These are phyloP conservation scores for Platorchestia sp. DNA, from an alignment of 1,140 invertebrate genomes.

Conservation along the genomic window DNA sequence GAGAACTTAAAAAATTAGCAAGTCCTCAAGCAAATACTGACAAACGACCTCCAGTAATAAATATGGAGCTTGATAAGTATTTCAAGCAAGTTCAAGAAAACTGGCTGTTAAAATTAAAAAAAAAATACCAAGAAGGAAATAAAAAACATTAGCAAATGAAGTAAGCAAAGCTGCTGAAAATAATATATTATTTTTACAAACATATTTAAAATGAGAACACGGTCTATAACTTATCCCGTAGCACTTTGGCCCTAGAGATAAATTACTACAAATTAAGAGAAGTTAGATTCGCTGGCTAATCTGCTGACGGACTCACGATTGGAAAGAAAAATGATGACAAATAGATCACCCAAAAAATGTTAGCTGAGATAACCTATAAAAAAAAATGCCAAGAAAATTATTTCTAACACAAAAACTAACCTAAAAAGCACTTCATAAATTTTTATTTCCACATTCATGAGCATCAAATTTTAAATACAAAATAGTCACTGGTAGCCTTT, in stretches of 20 bases:
- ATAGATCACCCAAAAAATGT: too few relatives aligned
- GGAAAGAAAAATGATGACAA: too few relatives aligned
- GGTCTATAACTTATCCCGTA: neutral
- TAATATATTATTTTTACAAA: neutral
- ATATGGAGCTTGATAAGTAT: neutral
- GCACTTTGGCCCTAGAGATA: neutral
- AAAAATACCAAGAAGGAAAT: neutral
- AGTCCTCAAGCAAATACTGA: neutral
- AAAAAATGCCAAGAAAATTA: too few relatives aligned
- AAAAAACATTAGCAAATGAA: neutral
- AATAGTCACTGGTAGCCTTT: too few relatives aligned
- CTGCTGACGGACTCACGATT: too few relatives aligned
- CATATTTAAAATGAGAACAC: neutral
- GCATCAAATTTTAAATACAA: too few relatives aligned
- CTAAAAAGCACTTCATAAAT: too few relatives aligned
- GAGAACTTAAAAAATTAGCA: neutral
- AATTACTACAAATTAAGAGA: too few relatives aligned
- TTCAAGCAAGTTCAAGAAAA: neutral
- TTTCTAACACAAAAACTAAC: too few relatives aligned
- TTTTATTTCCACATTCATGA: too few relatives aligned
- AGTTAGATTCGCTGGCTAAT: too few relatives aligned
- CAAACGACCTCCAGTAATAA: neutral
- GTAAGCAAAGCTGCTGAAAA: neutral
- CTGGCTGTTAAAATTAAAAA: neutral
- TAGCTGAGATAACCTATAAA: too few relatives aligned